phyloP scores from a whole-genome alignment of 2,113 vertebrate genomes.

The Otolemur garnettii region DNA sequence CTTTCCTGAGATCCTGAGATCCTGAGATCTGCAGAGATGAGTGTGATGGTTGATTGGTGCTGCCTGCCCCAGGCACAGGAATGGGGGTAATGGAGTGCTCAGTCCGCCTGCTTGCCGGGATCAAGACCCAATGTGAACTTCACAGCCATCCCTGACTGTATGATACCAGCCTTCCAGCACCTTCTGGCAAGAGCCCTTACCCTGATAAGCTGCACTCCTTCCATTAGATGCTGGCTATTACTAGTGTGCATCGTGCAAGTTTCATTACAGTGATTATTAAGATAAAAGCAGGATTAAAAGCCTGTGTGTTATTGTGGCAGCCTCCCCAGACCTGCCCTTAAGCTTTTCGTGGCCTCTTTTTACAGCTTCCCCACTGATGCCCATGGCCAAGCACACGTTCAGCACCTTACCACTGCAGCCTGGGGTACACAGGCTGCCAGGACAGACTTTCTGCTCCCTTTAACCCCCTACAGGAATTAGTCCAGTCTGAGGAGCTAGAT shows the following conservation, averaged over 20 bases:
- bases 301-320: constrained; percentile 69
- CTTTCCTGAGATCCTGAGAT: not conserved
- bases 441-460: not conserved
- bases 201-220: constrained; percentile 74
- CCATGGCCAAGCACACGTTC: constrained; percentile 54
- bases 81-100: not conserved
- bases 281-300: constrained; percentile 83
- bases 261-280: constrained; percentile 83
- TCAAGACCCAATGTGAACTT: not conserved
- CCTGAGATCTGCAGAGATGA: not conserved
- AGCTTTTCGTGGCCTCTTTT: constrained; percentile 46
- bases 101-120: not conserved
- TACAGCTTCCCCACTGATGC: constrained; percentile 43
- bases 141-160: not conserved
- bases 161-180: constrained; percentile 66
- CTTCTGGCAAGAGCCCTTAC: constrained; percentile 57
- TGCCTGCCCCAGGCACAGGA: not conserved
- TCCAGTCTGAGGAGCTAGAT: not conserved
- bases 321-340: constrained; percentile 76
- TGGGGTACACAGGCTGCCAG: not conserved
- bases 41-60: not conserved
- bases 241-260: constrained; percentile 79
- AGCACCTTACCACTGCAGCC: not conserved
- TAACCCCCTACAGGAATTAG: no score
- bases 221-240: constrained; percentile 68